phyloP scores from a whole-genome alignment of 1,140 invertebrate genomes.

The Calephelis nemesis region DNA sequence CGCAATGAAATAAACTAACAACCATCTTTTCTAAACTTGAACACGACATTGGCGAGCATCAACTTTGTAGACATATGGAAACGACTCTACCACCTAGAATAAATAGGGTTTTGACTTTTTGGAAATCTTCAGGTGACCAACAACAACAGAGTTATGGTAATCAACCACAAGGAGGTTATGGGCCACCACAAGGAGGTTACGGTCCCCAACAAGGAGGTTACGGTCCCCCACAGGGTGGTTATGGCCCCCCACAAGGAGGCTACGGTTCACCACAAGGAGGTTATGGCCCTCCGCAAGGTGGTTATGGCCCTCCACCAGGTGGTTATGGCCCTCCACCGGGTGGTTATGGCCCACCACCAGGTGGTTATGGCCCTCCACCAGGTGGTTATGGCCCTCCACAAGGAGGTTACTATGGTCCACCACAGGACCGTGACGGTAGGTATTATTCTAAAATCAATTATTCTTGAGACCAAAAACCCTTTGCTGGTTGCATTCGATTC shows the following conservation, averaged over 20 bases:
- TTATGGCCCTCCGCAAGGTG: background rate
- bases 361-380: background rate
- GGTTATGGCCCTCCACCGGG: background rate
- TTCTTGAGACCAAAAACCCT: no score
- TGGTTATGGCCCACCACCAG: background rate
- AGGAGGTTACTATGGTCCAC: background rate
- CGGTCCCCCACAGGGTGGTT: background rate
- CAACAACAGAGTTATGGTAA: background rate
- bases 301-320: background rate
- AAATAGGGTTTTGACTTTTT: background rate
- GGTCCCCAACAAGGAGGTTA: background rate
- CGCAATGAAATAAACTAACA: no score
- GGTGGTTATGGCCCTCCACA: background rate
- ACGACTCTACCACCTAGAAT: background rate
- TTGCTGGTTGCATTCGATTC: no score
- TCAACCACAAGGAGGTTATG: conserved; percentile 6
- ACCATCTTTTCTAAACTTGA: no score
- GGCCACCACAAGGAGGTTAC: background rate
- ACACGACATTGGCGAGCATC: no score
- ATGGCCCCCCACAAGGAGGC: no score
- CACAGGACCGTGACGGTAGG: background rate
- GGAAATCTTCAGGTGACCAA: conserved; percentile 3
- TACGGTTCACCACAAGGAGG: background rate
- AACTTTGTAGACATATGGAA: no score
- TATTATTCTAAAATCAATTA: background rate